Base-by-base conservation (phyloP, 2,113 vertebrate genomes). In the Burhinus oedicnemus region DNA sequence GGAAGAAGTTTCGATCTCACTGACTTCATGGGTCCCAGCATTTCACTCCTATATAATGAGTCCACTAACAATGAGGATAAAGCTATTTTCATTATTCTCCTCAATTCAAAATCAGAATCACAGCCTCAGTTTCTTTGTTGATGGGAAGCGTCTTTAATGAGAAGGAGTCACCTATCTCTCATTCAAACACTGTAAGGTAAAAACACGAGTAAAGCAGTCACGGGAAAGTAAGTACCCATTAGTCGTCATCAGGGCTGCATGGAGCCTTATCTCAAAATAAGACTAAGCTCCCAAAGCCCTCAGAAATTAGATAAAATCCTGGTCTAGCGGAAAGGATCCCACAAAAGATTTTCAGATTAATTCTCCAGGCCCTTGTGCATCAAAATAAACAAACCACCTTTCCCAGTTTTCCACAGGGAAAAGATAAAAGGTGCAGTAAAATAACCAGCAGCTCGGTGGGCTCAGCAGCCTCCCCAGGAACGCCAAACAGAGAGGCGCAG, bases 321-420 rank as follows among this genome's bases (percentile, higher is more conserved):
- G 25, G 19, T n/a, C 61, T 70, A 83, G 49, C 0, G 1, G 49
- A 93, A 75, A 81, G 25, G 23, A 78, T 75, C 30, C 38, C 26
- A 70, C 15, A 27, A 29, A 83, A 91, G 66, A 64, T 72, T 85
- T 87, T 86, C 70, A 36, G 36, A 80, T 47, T 52, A 84, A 65
- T 83, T 92, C 32, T 71, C 38, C 22, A 21, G 82, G 61, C 8
- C 34, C n/a, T 79, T 44, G n/a, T 3, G 6, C 79, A 90, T 85
- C 81, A 80, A 55, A 66, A 40, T 47, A 93, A 95, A 95, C 72
- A 75, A 45, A 88, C 65, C 52, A 74, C 71, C 83, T 93, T 86
- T 77, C 54, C 40, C 27, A 80, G 0, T 92, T 83, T 93, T 95
- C 83, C 86, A 65, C 1, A 5, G 66, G 51, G 68, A 91, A 75